Evolutionary conservation across 1,140 invertebrate species (phyloP), one percentile per base, ranked within the genome.

Genomic region (Venustaconcha ellipsiformis): DNA sequence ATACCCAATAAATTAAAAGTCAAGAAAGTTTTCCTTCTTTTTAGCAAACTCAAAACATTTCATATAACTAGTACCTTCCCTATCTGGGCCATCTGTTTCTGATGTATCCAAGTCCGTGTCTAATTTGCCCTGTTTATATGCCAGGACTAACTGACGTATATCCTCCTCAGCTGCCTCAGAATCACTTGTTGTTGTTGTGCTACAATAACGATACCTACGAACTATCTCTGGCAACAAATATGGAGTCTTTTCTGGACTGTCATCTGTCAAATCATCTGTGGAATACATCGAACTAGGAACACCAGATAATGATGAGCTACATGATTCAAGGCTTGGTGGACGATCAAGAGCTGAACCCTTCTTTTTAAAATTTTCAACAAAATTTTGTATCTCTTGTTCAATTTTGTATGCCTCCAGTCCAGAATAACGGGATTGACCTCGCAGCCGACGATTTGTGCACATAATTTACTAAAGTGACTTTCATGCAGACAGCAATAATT

Each of bases 361-460:
- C 59, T 77, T 77, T 63, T 77, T 77, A 48, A 77, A 77, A 57
- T 77, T 77, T n/a, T 77, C 75, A 55, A 77, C 75, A 72, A 77
- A 77, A 26, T 57, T 77, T 57, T 77, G 70, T 62, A 77, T 77
- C 30, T 77, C 75, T 37, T 77, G 72, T 26, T 77, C 75, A 59
- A 77, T 77, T 67, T 77, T 77, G 57, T 70, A 77, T 26, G 75
- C 75, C 37, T 77, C 75, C 37, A 77, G 64, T 14, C 75, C 75
- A 30, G 59, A 65, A 63, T 77, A 77, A 37, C 75, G 59, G 37
- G 37, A 48, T 58, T 77, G 75, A n/a, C 75, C 75, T 57, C 75
- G 55, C 48, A 77, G 70, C 62, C 70, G 62, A 60, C 75, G 70
- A 68, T 70, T 77, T 18, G 68, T 71, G 64, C 75, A 76, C 67